These are phyloP conservation scores for Teleopsis dalmanni DNA, from an alignment of 1,140 invertebrate genomes.

Conservation along the genomic window DNA sequence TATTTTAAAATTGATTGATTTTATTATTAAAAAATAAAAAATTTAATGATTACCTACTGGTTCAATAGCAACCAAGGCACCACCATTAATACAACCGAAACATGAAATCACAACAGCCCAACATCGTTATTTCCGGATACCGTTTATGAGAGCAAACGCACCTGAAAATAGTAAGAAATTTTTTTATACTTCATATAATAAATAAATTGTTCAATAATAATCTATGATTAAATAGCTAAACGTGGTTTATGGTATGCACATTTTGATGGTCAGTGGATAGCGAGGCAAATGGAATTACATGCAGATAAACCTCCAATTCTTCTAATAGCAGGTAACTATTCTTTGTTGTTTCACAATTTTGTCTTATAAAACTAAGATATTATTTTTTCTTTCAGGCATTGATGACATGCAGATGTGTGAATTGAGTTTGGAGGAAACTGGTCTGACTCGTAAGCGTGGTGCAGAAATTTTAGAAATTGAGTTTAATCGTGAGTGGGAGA, in stretches of 20 bases:
- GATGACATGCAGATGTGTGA: conserved; percentile 99
- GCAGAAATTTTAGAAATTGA: conserved; percentile 91
- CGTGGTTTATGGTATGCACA: conserved; percentile 94
- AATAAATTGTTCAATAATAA: neutral
- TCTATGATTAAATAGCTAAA: conserved; percentile 24
- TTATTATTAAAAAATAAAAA: neutral
- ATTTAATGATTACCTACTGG: neutral
- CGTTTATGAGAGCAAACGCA: conserved; percentile 68
- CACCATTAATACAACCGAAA: conserved; percentile 52
- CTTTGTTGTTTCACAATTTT: neutral
- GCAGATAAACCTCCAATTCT: conserved; percentile 84
- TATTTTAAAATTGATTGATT: conserved; percentile 5
- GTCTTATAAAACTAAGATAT: conserved; percentile 11
- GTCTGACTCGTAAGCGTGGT: conserved; percentile 87
- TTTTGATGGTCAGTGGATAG: conserved; percentile 95
- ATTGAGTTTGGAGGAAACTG: conserved; percentile 89
- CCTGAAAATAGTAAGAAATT: conserved; percentile 35
- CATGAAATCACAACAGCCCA: conserved; percentile 54
- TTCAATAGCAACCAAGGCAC: conserved; percentile 51
- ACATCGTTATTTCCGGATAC: conserved; percentile 90
- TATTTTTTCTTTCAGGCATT: conserved; percentile 53
- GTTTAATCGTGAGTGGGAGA: conserved; percentile 82
- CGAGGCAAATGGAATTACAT: conserved; percentile 95
- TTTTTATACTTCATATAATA: neutral
- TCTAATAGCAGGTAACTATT: conserved; percentile 68